phyloP scores from a whole-genome alignment of 2,888 invertebrate species.

The Morinoia aosen region DNA sequence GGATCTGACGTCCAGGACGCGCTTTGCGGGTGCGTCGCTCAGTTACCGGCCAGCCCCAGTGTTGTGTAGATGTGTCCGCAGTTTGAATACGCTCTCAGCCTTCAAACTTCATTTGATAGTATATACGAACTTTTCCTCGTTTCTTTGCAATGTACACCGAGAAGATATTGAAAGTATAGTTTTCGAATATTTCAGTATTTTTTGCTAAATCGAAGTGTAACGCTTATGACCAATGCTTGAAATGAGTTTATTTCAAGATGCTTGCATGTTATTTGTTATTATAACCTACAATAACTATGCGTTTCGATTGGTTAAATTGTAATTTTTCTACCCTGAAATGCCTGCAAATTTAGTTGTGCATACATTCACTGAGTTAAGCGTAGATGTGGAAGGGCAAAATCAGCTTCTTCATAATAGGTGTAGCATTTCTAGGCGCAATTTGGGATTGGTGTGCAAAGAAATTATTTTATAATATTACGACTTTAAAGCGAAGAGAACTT shows the following conservation, averaged over 20 bases:
- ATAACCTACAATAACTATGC: too few relatives aligned
- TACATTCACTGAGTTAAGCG: too few relatives aligned
- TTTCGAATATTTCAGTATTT: not conserved
- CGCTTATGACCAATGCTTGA: not conserved
- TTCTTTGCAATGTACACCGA: not conserved
- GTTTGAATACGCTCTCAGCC: not conserved
- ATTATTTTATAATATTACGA: too few relatives aligned
- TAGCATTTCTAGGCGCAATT: too few relatives aligned
- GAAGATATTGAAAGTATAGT: not conserved
- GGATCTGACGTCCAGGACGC: not conserved
- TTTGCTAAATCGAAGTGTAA: not conserved
- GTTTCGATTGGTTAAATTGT: too few relatives aligned
- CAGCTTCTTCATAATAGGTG: too few relatives aligned
- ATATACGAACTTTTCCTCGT: not conserved
- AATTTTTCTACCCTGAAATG: too few relatives aligned
- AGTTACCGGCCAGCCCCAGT: slow-evolving; percentile 13
- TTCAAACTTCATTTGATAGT: not conserved
- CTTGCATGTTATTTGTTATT: not conserved
- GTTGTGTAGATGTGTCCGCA: not conserved
- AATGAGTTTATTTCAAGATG: not conserved
- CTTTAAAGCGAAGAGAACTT: too few relatives aligned
- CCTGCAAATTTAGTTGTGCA: too few relatives aligned
- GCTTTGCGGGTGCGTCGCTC: not conserved
- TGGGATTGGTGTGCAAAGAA: too few relatives aligned
- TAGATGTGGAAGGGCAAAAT: too few relatives aligned